Conservation (phyloP, 2,797 vertebrate genomes). For the Psittacula derbiana region DNA sequence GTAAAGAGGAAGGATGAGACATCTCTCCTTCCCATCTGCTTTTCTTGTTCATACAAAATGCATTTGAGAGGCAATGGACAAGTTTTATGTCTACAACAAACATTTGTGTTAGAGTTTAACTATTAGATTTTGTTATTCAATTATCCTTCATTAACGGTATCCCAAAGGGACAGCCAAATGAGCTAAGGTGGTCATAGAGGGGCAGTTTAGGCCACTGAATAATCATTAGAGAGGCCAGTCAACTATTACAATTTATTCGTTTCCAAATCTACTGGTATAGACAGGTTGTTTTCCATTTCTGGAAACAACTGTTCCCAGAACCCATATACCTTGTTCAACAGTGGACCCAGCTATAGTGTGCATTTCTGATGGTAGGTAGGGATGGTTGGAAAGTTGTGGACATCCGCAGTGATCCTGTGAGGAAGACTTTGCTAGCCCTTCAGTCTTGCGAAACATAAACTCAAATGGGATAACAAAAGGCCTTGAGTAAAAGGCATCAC, state of each 20-base stretch:
- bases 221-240: neutral
- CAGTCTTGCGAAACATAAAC: neutral
- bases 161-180: neutral
- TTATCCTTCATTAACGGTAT: neutral
- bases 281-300: neutral
- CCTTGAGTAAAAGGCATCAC: neutral
- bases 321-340: neutral
- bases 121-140: neutral
- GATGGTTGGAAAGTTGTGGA: neutral
- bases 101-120: neutral
- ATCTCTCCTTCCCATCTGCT: rapidly evolving
- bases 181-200: rapidly evolving
- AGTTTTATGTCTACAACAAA: neutral
- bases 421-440: neutral
- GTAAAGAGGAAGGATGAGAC: neutral
- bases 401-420: neutral
- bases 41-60: neutral
- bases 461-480: neutral
- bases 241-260: neutral
- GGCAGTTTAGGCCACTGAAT: neutral
- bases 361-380: neutral
- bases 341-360: rapidly evolving
- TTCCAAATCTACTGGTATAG: neutral
- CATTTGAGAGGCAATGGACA: neutral
- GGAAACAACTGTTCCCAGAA: neutral